Base-by-base conservation (phyloP, 2,113 vertebrate species). In the Hydrochoerus hydrochaeris region DNA sequence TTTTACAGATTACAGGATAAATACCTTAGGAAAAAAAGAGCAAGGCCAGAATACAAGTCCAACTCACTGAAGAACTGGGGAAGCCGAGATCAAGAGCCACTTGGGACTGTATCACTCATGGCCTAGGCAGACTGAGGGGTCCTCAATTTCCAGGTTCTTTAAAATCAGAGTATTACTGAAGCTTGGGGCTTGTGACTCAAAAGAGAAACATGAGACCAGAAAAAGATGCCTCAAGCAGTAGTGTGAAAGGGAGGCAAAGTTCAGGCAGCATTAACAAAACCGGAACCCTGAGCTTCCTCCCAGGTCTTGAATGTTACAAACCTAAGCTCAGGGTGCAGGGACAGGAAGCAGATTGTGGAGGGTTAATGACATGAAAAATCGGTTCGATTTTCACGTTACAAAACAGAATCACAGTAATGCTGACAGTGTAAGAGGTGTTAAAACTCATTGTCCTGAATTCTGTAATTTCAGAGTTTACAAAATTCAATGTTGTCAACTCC, bases 161-260 rank as follows among this genome's bases (percentile, higher is more conserved):
- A 90, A 96, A 86, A 91, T 81, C 49, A 95, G 52, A 28, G 28
- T 81, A 75, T 86, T 87, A 85, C 7, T 67, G 62, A 30, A 83
- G 62, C 10, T 82, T 28, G 71, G 46, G 60, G 75, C 49, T 96
- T 93, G 83, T 91, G 89, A 95, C 46, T 96, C 52, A 54, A 0
- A 88, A 69, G 84, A 88, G 63, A 97, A 94, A 96, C 82, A 95
- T 65, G 81, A 86, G 81, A 84, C 63, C 81, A 92, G 95, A 88
- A 62, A 92, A 96, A 94, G 91, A 91, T 73, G 69, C 85, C 85
- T 94, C 30, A 95, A 92, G 97, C 92, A 97, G 96, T 26, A 95
- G 91, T 54, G 30, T 60, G 54, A 73, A 94, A 96, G 89, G 85
- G 82, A 96, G 88, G 81, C 80, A 94, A 81, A 97, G 71, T 75